Evolutionary conservation across 2,797 vertebrate genomes (phyloP).

Genomic region (Poecilia gillii): DNA sequence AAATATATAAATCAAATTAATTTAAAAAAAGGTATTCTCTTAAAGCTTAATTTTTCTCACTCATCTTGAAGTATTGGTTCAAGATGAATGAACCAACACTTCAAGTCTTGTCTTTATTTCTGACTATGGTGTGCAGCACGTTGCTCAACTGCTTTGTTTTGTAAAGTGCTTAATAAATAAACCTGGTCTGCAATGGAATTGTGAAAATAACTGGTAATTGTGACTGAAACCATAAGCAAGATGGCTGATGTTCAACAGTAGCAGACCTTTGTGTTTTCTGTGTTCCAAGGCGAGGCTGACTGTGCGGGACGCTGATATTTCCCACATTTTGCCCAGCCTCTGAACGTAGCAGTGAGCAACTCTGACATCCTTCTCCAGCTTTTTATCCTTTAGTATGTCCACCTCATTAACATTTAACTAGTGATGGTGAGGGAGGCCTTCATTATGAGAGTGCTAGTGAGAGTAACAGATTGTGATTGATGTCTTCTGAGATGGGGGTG

Average conservation of each 20-base stretch:
- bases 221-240: neutral
- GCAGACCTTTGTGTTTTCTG: neutral
- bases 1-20: no score
- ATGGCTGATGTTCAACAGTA: neutral
- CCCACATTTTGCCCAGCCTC: neutral
- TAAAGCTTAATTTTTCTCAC: no score
- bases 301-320: conserved; percentile 25
- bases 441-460: conserved; percentile 34
- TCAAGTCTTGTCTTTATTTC: no score
- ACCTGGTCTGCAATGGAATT: no score
- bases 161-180: no score
- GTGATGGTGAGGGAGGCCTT: conserved; percentile 35
- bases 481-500: conserved; percentile 72
- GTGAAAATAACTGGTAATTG: neutral
- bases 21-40: no score
- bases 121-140: no score
- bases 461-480: conserved; percentile 75
- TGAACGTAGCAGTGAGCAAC: conserved; percentile 16
- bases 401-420: conserved; percentile 48
- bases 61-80: no score
- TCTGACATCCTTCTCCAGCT: conserved; percentile 29
- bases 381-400: conserved; percentile 24
- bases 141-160: no score
- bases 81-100: no score
- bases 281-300: neutral